Conservation (phyloP, 2,797 vertebrate species). For the Sylvilagus floridanus region DNA sequence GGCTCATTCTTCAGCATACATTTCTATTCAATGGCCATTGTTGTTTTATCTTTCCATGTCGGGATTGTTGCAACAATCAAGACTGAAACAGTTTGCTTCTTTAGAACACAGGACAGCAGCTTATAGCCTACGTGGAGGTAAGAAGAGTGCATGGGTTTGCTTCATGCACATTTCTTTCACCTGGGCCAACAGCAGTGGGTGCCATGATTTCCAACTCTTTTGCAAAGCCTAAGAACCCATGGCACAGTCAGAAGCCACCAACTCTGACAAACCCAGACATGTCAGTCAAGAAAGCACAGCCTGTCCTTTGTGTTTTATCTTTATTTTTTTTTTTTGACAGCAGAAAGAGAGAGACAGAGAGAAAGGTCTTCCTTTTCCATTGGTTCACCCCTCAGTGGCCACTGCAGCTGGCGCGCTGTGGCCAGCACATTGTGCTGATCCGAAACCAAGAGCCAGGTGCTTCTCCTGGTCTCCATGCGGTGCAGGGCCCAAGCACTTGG, state of each 20-base stretch:
- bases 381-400: too few relatives aligned
- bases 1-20: not conserved
- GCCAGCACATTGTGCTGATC: too few relatives aligned
- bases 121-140: not conserved
- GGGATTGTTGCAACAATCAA: not conserved
- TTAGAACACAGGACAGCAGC: not conserved
- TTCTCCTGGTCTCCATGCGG: too few relatives aligned
- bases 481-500: too few relatives aligned
- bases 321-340: too few relatives aligned
- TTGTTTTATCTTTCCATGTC: not conserved
- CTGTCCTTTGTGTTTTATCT: not conserved
- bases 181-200: not conserved
- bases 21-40: not conserved
- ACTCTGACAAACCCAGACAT: not conserved
- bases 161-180: conserved; percentile 15
- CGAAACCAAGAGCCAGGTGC: too few relatives aligned
- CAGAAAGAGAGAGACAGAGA: too few relatives aligned
- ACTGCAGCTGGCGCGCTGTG: too few relatives aligned
- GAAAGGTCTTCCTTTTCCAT: too few relatives aligned
- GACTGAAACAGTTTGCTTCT: not conserved
- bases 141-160: not conserved
- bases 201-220: not conserved
- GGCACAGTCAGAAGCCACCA: not conserved
- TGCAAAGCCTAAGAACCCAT: not conserved
- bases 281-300: not conserved